Evolutionary conservation across 2,797 vertebrate species (phyloP), one percentile per base, ranked within the genome.

Genomic region (Premnoplex brunnescens): DNA sequence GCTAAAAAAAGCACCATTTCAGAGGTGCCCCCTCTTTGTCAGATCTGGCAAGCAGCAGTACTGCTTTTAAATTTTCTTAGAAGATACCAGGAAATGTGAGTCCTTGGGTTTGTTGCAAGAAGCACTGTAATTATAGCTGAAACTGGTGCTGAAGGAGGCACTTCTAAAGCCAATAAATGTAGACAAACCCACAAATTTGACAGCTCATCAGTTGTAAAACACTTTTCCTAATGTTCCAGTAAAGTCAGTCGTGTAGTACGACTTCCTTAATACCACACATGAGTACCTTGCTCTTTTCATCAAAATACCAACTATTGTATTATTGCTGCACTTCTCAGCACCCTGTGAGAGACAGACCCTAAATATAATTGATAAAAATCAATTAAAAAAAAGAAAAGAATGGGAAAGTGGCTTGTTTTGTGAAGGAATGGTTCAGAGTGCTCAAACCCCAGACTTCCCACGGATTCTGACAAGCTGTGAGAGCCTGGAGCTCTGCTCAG

Each of bases 241-340:
- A 85, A 43, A 92, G 52, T 23, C 44, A 74, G 44, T 71, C 27
- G 36, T 21, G 10, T 60, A 81, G 49, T 72, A 88, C 66, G 26
- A 32, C 23, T 63, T 75, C 26, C 36, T 41, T 66, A 94, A 66
- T 51, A 91, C 59, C 77, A 69, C 37, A 14, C 41, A 51, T 30
- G 77, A 88, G 54, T 44, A 74, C 32, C 23, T 76, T 67, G 81
- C 72, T 67, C 55, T 73, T 96, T 93, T 93, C 64, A 95, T 93
- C 68, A 76, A 93, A 93, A 90, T 69, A 87, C 30, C 63, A 94
- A 85, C 77, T 64, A 74, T 15, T 90, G 59, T 71, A 76, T 86
- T 94, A 76, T 81, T 60, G 32, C 49, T 86, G 69, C 34, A 89
- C 85, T 84, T 93, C 85, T 52, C 32, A 88, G 59, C 39, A 86